Base-by-base conservation (phyloP, 2,888 invertebrate genomes). In the Teleogryllus oceanicus region DNA sequence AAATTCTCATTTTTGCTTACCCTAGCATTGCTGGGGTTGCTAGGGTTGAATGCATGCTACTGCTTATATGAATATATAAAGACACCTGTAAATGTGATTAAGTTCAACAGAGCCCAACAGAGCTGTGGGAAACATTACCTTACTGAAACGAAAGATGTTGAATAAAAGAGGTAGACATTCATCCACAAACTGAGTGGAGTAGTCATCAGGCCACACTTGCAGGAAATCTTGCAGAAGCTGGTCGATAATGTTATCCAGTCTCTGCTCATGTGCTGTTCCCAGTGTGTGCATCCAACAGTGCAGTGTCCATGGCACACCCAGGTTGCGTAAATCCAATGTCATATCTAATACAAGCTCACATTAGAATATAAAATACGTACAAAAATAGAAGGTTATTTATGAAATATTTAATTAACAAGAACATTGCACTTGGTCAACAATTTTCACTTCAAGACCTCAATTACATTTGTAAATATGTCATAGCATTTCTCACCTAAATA, bases 231-330 rank as follows among this genome's bases (percentile, higher is more conserved):
- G 95, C 78, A 97, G 87, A 50, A 97, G 89, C 86, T 96, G 95
- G 86, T 96, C 96, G 76, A 96, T 95, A 62, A 96, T 93, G 80
- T 93, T 92, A 84, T 96, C 96, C 80, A 95, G 88, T 76, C 94
- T 90, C 81, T 94, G 91, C 83, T 96, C 95, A 80, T 96, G 95
- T 0, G 96, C 96, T 0, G 95, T 95, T 0, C 94, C 93, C 51
- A 97, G 87, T 0, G 96, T 95, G 85, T 95, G 92, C 90, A 95
- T 95, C 97, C 97, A 97, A 83, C 96, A 96, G 86, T 97, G 96
- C 49, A 96, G 87, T 0, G 96, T 96, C 97, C 97, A 97, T 4
- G 95, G 93, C 16, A 97, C 94, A 50, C 96, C 95, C 78, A 96
- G 88, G 74, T 94, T 93, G 81, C 96, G 91, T 51, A 97, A 89